A percentile compares a stretch with the other conserved stretches of the same genome.
phyloP scores from a whole-genome alignment of 2,888 invertebrate genomes.

The Caprella mutica region DNA sequence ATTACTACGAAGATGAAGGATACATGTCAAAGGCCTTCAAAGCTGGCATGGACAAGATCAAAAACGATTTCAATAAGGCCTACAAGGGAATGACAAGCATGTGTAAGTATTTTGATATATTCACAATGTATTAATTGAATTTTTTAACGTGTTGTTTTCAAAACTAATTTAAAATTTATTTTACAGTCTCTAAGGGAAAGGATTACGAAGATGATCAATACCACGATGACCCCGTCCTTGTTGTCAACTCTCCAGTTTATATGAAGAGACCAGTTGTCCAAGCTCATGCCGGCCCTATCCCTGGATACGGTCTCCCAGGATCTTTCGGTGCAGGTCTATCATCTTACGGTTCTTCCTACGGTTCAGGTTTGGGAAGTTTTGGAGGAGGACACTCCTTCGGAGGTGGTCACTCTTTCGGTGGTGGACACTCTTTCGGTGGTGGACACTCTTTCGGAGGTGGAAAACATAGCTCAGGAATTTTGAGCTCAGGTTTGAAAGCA shows the following conservation, averaged over 20 bases:
- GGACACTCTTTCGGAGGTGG: not conserved
- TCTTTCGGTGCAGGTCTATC: not conserved
- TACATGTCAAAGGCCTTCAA: conserved; percentile 5
- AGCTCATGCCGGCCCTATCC: not conserved
- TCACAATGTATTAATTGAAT: not conserved
- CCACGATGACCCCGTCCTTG: not conserved
- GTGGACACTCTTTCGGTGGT: not conserved
- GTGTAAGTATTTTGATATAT: not conserved
- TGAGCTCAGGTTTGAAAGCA: not conserved
- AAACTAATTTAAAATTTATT: not conserved
- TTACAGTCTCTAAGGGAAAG: conserved; percentile 2
- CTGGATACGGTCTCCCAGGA: conserved; percentile 8
- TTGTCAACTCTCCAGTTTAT: not conserved
- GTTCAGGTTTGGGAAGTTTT: not conserved
- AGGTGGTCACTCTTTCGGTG: not conserved
- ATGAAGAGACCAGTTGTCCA: not conserved
- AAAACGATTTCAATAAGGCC: not conserved
- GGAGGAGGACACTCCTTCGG: not conserved
- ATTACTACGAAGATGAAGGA: conserved; percentile 7
- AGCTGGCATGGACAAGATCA: conserved; percentile 9
- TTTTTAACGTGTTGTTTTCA: not conserved
- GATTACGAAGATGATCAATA: not conserved
- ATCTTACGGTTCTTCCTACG: not conserved
- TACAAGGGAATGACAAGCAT: conserved; percentile 4
- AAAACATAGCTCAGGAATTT: not conserved